These are phyloP conservation scores for Drosophila mauritiana DNA, from an alignment of 1,140 invertebrate genomes.

Conservation along the genomic window DNA sequence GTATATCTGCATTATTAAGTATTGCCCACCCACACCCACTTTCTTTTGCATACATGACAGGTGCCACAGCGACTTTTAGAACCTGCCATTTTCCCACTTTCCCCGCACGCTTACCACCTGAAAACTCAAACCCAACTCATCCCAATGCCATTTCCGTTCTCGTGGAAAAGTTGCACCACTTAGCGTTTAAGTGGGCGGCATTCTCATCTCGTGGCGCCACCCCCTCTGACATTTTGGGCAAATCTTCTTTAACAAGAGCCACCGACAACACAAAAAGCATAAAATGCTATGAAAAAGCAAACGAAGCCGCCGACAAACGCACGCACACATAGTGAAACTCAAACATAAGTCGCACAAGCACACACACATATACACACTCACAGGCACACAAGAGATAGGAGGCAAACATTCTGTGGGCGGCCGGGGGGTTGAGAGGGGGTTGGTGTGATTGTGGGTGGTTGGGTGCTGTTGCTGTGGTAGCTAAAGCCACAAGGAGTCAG, in stretches of 20 bases:
- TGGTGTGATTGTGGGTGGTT: slow-evolving; percentile 9
- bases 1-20: slow-evolving; percentile 49
- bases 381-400: slow-evolving; percentile 3
- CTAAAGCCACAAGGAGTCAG: slow-evolving; percentile 72
- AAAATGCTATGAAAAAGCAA: slow-evolving; percentile 83
- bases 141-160: slow-evolving; percentile 17
- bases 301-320: slow-evolving; percentile 61
- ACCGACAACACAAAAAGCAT: slow-evolving; percentile 69
- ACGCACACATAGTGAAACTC: slow-evolving; percentile 43
- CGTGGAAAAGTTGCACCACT: slow-evolving; percentile 65
- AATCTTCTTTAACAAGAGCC: slow-evolving; percentile 78
- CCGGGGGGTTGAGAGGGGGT: background rate
- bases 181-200: slow-evolving; percentile 80
- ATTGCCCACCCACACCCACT: slow-evolving; percentile 14
- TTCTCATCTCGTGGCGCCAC: slow-evolving; percentile 42
- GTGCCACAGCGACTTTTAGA: slow-evolving; percentile 27
- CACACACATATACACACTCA: slow-evolving; percentile 21
- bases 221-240: slow-evolving; percentile 75
- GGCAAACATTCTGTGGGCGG: background rate
- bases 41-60: slow-evolving; percentile 45
- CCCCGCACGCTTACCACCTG: slow-evolving; percentile 11
- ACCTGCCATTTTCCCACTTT: background rate
- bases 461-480: slow-evolving; percentile 38
- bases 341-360: slow-evolving; percentile 38
- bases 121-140: slow-evolving; percentile 6